Percentiles rank a stretch among this genome's conserved stretches.
Evolutionary conservation across 2,797 vertebrate genomes (phyloP).

Genomic region (Poeciliopsis paucimaculata): DNA sequence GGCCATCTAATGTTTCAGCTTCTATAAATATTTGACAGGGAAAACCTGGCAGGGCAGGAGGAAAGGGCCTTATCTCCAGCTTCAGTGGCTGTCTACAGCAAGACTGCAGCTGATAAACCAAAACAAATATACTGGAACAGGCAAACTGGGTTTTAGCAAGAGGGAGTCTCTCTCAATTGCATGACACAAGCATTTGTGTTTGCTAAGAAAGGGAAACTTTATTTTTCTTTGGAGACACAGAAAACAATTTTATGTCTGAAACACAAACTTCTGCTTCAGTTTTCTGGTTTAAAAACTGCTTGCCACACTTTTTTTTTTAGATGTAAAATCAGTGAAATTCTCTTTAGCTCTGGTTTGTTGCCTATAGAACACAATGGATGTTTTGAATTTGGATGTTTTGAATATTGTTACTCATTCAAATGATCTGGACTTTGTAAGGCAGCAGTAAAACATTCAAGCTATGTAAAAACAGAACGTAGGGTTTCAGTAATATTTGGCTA

Average conservation of each 20-base stretch:
- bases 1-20: conserved; percentile 77
- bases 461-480: neutral
- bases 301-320: no score
- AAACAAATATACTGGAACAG: conserved; percentile 24
- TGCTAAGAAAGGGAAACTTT: neutral
- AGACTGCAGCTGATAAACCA: conserved; percentile 48
- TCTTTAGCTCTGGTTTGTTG: neutral
- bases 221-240: neutral
- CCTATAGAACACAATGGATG: neutral
- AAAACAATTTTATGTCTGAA: neutral
- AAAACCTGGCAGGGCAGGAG: conserved; percentile 62
- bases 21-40: conserved; percentile 82
- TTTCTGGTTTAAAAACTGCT: neutral
- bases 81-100: conserved; percentile 48
- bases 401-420: neutral
- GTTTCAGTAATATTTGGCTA: neutral
- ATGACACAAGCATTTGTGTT: neutral
- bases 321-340: neutral
- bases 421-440: neutral
- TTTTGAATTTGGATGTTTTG: neutral
- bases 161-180: conserved; percentile 6
- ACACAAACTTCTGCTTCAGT: neutral
- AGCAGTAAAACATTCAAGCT: neutral
- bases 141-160: conserved; percentile 19
- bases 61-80: conserved; percentile 64